Evolutionary conservation across 2,797 vertebrate genomes (phyloP), one percentile per base, ranked within the genome.

Genomic region (Malacoraja senta): DNA sequence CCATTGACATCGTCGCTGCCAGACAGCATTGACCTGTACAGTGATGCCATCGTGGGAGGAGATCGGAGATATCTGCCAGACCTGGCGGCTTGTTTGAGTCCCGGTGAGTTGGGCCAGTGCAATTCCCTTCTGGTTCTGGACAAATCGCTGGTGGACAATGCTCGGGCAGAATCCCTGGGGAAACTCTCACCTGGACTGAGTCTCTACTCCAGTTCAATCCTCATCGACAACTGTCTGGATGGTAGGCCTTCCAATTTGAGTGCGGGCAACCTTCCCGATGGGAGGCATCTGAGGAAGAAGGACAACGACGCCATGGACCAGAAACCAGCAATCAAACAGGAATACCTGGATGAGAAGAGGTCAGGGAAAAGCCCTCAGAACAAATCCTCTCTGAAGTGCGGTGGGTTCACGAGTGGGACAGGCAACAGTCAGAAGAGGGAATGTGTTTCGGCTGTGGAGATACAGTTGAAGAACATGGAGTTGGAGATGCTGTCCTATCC

Each of bases 11-110:
- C 17, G 35, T 13, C 44, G 2, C 90, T 26, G 8, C 38, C 71
- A 13, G 90, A 92, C 24, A 92, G 71, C 35, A 74, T 92, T 38
- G 90, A 92, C 90, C 90, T 92, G 35, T 92, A 92, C 90, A 29
- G 21, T 6, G 71, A 74, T 8, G 44, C 38, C 2, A 10, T 10
- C 38, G 29, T 92, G 8, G 12, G 3, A 0, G 21, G 8, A 32
- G 26, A 72, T 58, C 4, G 53, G 9, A 21, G 58, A 29, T 65
- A 88, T 26, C 13, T 61, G 15, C 13, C n/a, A 19, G 2, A 68
- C 65, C 12, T 68, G 17, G 26, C 29, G 12, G n/a, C 1, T 15
- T 19, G 1, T 19, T n/a, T 61, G 10, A 19, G 1, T 12, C 77
- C 26, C 26, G n/a, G 61, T 7, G 65, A 63, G 13, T 0, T 1